These are phyloP conservation scores for Gymnothorax reevesii DNA, from an alignment of 2,797 vertebrate species.

Conservation along the genomic window DNA sequence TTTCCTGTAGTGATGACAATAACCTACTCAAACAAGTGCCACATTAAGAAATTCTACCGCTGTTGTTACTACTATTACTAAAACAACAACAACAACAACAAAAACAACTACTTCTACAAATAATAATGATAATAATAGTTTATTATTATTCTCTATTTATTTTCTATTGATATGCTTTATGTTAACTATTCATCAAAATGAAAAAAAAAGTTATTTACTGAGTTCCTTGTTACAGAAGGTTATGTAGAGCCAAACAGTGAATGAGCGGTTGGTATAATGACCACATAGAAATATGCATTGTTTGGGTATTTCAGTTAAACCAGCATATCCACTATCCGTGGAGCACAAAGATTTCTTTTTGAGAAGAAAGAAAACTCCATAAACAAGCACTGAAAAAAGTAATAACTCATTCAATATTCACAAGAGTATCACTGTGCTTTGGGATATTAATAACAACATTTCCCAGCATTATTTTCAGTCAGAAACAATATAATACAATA, in stretches of 20 bases:
- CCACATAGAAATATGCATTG: no score
- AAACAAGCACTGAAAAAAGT: neutral
- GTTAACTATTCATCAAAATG: no score
- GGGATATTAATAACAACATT: neutral
- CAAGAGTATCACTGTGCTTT: neutral
- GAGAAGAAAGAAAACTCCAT: no score
- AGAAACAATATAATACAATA: neutral
- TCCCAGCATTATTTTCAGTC: neutral
- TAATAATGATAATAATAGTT: neutral
- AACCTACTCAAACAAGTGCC: neutral
- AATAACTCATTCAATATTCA: neutral
- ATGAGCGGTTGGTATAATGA: no score
- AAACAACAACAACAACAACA: no score
- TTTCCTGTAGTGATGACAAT: slow-evolving; percentile 77
- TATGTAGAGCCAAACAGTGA: no score
- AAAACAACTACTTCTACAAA: neutral
- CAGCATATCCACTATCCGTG: neutral
- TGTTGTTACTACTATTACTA: neutral
- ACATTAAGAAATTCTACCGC: neutral
- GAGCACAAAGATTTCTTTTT: neutral
- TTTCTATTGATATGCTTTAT: no score
- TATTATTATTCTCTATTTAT: neutral
- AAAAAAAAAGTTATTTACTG: no score
- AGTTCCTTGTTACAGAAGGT: no score
- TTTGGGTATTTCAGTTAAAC: no score